These are phyloP conservation scores for Aurelia coerulea DNA, from an alignment of 30 jellyfish, hydroid and myxozoan genomes.

Conservation along the genomic window DNA sequence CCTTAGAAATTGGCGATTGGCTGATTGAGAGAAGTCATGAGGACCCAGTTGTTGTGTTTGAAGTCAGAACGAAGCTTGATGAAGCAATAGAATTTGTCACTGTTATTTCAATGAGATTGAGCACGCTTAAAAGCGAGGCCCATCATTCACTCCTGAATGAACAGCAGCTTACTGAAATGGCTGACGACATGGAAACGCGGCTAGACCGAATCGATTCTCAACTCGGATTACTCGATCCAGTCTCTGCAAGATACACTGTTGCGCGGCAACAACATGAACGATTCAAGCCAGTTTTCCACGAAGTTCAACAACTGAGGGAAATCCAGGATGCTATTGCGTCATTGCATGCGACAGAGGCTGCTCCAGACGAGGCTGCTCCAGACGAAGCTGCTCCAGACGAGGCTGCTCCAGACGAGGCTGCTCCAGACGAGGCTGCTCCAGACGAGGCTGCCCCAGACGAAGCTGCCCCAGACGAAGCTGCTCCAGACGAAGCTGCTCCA, in stretches of 20 bases:
- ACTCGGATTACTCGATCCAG: conserved; percentile 73
- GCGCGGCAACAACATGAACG: conserved; percentile 91
- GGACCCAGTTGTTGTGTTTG: conserved; percentile 81
- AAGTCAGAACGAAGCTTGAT: conserved; percentile 71
- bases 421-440: too few relatives aligned
- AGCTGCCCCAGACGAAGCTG: not conserved
- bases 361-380: conserved; percentile 26
- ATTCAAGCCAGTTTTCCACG: conserved; percentile 86
- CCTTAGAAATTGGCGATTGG: conserved; percentile 85
- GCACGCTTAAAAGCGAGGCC: conserved; percentile 56
- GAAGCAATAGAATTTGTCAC: conserved; percentile 62
- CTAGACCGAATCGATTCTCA: conserved; percentile 67
- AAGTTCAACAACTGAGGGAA: conserved; percentile 68
- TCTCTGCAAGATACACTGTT: conserved; percentile 86
- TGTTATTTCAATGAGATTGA: conserved; percentile 55
- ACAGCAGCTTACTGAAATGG: conserved; percentile 69
- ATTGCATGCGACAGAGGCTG: conserved; percentile 26
- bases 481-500: too few relatives aligned
- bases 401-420: not conserved
- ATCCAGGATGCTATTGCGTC: conserved; percentile 67
- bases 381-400: conserved; percentile 21
- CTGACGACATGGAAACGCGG: conserved; percentile 54
- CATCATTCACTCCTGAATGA: conserved; percentile 41
- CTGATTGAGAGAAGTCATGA: conserved; percentile 75
- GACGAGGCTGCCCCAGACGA: conserved; percentile 20